Percentiles rank a stretch among this genome's conserved stretches.
phyloP scores from a whole-genome alignment of 2,888 invertebrate genomes.

The Prostheceraeus crozeri region DNA sequence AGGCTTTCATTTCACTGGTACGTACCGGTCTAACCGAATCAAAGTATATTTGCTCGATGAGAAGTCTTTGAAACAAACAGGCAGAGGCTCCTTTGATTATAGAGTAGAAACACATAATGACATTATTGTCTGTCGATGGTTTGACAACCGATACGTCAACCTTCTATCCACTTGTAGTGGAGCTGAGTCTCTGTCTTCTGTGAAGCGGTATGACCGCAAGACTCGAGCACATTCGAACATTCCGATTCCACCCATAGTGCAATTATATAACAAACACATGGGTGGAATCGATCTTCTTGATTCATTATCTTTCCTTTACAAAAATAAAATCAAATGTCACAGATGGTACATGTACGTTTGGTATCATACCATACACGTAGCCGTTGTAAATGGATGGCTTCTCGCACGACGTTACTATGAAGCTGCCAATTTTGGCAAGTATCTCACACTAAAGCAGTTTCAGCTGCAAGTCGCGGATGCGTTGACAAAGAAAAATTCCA shows the following conservation, averaged over 20 bases:
- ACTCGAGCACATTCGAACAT: slow-evolving; percentile 28
- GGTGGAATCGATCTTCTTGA: slow-evolving; percentile 31
- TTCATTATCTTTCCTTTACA: slow-evolving; percentile 23
- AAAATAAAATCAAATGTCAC: not conserved
- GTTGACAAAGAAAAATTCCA: no score
- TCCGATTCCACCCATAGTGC: slow-evolving; percentile 10
- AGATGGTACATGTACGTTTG: slow-evolving; percentile 2
- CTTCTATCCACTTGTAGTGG: slow-evolving; percentile 28
- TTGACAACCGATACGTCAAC: slow-evolving; percentile 35
- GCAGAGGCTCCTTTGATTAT: slow-evolving; percentile 33
- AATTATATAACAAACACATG: slow-evolving; percentile 31
- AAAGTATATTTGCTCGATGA: not conserved
- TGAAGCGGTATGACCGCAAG: slow-evolving; percentile 17
- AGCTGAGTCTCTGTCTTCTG: not conserved
- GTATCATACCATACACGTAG: slow-evolving; percentile 21
- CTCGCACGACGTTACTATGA: no score
- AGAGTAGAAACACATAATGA: slow-evolving; percentile 15
- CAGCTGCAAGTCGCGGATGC: slow-evolving; percentile 19
- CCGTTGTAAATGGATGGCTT: slow-evolving; percentile 32
- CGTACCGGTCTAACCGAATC: slow-evolving; percentile 14
- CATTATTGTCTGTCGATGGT: slow-evolving; percentile 35
- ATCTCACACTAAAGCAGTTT: slow-evolving; percentile 16
- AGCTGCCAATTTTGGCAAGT: no score
- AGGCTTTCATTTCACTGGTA: slow-evolving; percentile 6
- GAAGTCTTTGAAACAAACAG: slow-evolving; percentile 34